A percentile compares a stretch with the other conserved stretches of the same genome.
phyloP scores from a whole-genome alignment of 2,797 vertebrate genomes.

The Natrix natrix region DNA sequence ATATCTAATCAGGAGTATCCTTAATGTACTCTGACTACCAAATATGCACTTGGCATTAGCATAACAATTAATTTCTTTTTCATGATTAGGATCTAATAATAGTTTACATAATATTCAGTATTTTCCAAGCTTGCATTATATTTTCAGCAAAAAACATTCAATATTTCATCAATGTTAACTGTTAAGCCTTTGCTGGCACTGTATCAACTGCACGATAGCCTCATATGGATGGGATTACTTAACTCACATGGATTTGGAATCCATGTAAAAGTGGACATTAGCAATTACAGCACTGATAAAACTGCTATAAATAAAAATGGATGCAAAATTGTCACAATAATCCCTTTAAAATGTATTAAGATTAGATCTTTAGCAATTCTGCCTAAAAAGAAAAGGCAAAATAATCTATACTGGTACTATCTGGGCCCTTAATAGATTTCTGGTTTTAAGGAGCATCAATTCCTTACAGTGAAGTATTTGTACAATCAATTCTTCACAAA shows the following conservation, averaged over 20 bases:
- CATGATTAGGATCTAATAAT: conserved; percentile 14
- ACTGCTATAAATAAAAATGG: background rate
- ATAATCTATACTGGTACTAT: background rate
- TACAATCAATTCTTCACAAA: background rate
- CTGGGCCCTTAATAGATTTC: background rate
- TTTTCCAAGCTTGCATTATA: background rate
- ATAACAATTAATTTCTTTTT: background rate
- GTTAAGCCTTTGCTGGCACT: conserved; percentile 10
- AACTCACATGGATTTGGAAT: conserved; percentile 11
- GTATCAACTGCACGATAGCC: conserved; percentile 20
- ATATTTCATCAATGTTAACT: background rate
- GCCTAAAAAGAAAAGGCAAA: background rate
- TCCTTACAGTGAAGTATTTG: conserved; percentile 4
- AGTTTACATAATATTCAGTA: background rate
- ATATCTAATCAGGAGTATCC: background rate
- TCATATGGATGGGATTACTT: conserved; percentile 28
- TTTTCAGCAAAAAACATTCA: background rate
- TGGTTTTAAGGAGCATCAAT: background rate
- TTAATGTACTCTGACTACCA: background rate
- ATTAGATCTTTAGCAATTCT: background rate
- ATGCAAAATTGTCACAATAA: conserved; percentile 17
- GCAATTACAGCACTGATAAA: conserved; percentile 19
- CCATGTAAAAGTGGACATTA: conserved; percentile 31
- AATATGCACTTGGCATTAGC: background rate
- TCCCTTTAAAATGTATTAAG: background rate